Conservation (phyloP, 2,113 vertebrate genomes). For the Noctilio leporinus region DNA sequence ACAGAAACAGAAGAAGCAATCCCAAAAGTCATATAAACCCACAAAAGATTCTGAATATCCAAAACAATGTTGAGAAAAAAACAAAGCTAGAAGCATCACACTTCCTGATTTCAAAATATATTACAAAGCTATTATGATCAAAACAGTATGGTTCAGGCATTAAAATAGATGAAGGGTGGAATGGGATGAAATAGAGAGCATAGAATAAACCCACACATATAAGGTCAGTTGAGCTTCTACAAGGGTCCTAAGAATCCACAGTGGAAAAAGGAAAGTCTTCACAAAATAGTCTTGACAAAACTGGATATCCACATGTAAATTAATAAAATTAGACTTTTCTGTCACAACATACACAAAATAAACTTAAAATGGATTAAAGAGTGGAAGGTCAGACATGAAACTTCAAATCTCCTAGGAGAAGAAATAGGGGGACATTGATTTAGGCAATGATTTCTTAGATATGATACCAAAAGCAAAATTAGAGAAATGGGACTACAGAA, state of each 20-base stretch:
- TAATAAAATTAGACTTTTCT: background rate
- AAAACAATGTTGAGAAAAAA: background rate
- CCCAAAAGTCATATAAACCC: background rate
- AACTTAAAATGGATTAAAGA: background rate
- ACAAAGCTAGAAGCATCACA: background rate
- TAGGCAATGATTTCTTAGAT: background rate
- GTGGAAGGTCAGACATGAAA: background rate
- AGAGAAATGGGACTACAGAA: background rate
- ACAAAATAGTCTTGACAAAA: background rate
- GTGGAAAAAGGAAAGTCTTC: background rate
- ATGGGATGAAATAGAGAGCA: background rate
- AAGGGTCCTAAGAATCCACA: background rate
- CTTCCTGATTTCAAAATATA: background rate
- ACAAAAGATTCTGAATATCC: background rate
- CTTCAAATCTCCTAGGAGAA: background rate
- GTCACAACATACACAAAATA: background rate
- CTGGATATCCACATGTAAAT: background rate
- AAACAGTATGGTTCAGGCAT: background rate
- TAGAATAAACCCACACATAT: background rate
- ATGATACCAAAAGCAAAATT: background rate
- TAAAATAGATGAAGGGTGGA: background rate
- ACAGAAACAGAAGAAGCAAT: background rate
- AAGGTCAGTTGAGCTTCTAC: background rate
- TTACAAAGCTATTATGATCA: background rate
- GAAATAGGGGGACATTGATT: background rate